A percentile compares a stretch with the other conserved stretches of the same genome.
phyloP scores from a whole-genome alignment of 2,888 invertebrate genomes.

The Cataglyphis livida region DNA sequence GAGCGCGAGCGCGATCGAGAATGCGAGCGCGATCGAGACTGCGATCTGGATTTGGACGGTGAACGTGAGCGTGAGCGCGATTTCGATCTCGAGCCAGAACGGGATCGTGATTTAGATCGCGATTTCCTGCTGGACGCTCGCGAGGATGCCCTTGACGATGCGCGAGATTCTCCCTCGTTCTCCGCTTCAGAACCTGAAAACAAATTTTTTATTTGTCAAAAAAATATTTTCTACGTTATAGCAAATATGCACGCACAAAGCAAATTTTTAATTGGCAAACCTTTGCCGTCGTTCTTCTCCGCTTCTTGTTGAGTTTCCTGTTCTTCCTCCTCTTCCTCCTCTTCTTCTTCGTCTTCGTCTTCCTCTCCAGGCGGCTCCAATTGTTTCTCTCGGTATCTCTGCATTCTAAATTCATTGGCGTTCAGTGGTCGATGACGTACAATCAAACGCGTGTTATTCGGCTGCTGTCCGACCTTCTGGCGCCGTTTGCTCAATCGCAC shows the following conservation, averaged over 20 bases:
- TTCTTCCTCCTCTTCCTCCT: slow-evolving; percentile 87
- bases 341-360: slow-evolving; percentile 90
- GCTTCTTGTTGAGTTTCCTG: slow-evolving; percentile 86
- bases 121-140: slow-evolving; percentile 81
- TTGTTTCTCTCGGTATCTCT: slow-evolving; percentile 94
- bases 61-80: slow-evolving; percentile 70
- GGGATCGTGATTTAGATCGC: slow-evolving; percentile 76
- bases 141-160: slow-evolving; percentile 85
- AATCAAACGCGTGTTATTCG: slow-evolving; percentile 93
- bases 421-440: slow-evolving; percentile 96
- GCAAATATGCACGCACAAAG: neutral
- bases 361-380: slow-evolving; percentile 93
- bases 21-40: slow-evolving; percentile 78
- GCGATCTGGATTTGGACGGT: slow-evolving; percentile 78
- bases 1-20: slow-evolving; percentile 81
- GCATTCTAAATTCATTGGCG: slow-evolving; percentile 94
- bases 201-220: neutral
- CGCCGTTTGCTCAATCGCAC: slow-evolving; percentile 97
- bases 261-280: slow-evolving; percentile 60
- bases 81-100: slow-evolving; percentile 62
- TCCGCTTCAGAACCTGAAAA: slow-evolving; percentile 80
- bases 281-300: slow-evolving; percentile 82
- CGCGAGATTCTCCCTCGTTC: slow-evolving; percentile 85
- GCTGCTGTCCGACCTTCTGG: slow-evolving; percentile 91
- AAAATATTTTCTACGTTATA: neutral